Evolutionary conservation across 2,113 vertebrate species (phyloP), one percentile per base, ranked within the genome.

Genomic region (Silurus glanis): DNA sequence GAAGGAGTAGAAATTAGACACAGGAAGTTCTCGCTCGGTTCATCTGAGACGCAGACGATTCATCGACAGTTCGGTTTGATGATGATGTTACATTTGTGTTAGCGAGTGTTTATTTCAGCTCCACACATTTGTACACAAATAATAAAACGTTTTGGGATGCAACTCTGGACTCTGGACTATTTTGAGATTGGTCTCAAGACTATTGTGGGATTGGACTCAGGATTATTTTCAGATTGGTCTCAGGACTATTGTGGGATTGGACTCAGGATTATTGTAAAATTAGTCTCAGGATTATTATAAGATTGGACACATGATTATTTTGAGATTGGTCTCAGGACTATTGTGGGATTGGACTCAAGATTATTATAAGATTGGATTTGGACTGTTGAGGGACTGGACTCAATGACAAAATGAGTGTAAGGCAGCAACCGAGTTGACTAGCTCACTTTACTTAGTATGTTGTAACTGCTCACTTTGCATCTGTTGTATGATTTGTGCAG

Each of bases 1-100:
- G n/a, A n/a, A n/a, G n/a, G n/a, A n/a, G n/a, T n/a, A 89, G 89
- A 86, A 91, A 94, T 94, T 94, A 90, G 95, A 94, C 90, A 90
- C 91, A 93, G 93, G 93, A 94, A 93, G 92, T 92, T 88, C 91
- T 92, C 91, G 89, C 79, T 88, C 87, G 53, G 55, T 72, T 58
- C 80, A 56, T 74, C 82, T 85, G 74, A 62, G 51, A 56, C n/a
- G 87, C 85, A 85, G 91, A 82, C 84, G 78, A 92, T 94, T 93
- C 91, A 90, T 89, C 92, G 78, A 45, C 82, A 83, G 69, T 67
- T 88, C 61, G 78, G 67, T 47, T 49, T 49, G 80, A 87, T 81
- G 74, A 74, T 28, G 49, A 13, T 67, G 64, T 5, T 67, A 12
- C n/a, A n/a, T n/a, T n/a, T n/a, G n/a, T n/a, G n/a, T n/a, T 19